Evolutionary conservation across 2,888 invertebrate genomes (phyloP).

Genomic region (Campoplex capitator): DNA sequence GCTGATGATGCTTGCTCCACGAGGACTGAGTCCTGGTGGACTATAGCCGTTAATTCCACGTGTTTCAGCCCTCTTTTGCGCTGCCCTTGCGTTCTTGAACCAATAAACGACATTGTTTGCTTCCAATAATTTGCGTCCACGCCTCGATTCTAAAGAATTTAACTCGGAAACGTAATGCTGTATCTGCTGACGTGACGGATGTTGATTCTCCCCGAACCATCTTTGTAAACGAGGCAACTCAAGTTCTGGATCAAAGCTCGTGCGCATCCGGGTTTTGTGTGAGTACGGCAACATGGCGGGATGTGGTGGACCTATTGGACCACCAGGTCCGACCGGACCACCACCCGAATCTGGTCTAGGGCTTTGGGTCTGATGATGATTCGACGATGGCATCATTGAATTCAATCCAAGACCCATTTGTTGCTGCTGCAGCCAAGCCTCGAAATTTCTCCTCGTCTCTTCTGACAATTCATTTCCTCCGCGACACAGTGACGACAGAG

Average conservation of each 20-base stretch:
- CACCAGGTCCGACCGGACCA: conserved; percentile 81
- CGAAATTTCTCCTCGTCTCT: conserved; percentile 94
- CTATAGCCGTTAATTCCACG: conserved; percentile 85
- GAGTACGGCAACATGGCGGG: conserved; percentile 88
- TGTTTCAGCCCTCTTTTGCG: conserved; percentile 95
- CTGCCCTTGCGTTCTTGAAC: conserved; percentile 99
- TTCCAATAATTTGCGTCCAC: conserved; percentile 96
- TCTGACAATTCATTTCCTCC: conserved; percentile 93
- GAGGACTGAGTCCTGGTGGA: conserved; percentile 83
- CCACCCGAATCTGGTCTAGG: conserved; percentile 84
- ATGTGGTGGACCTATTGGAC: conserved; percentile 86
- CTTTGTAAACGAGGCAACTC: conserved; percentile 98
- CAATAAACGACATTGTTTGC: conserved; percentile 98
- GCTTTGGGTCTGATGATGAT: conserved; percentile 80
- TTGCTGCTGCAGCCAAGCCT: conserved; percentile 90
- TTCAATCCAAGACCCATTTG: conserved; percentile 81
- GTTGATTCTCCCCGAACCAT: conserved; percentile 99
- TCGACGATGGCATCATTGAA: conserved; percentile 77
- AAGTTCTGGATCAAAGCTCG: conserved; percentile 98
- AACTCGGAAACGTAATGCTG: conserved; percentile 97
- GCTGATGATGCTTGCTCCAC: conserved; percentile 84
- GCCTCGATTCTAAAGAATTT: conserved; percentile 95
- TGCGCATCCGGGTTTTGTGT: conserved; percentile 97
- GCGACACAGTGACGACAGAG: conserved; percentile 93
- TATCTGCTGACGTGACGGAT: conserved; percentile 98